Base-by-base conservation (phyloP, 2,888 invertebrate species). In the Himalopsyche japonica region DNA sequence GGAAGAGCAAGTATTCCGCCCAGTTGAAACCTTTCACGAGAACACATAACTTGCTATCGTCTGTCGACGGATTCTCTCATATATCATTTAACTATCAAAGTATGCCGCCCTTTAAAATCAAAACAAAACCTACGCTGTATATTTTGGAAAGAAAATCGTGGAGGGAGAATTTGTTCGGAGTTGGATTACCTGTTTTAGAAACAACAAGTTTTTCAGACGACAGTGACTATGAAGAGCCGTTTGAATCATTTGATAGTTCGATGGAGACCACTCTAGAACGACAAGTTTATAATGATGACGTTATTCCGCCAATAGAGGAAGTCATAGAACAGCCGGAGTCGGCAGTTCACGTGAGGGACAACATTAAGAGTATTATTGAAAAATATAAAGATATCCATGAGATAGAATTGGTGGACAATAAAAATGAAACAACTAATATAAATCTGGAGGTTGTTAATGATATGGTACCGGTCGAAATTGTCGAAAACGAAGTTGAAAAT, bases 1-100 rank as follows among this genome's bases (percentile, higher is more conserved):
- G 95, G 0, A 97, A 95, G 90, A 96, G 95, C 89, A 96, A 96
- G 91, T 95, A 96, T 89, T 96, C 96, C 0, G 91, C 94, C 8
- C 95, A 94, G 87, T 92, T 97, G 88, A 95, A 95, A 89, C 93
- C 94, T 0, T 95, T 96, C 87, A 90, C 93, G 15, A 93, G 95
- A 86, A 95, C 96, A 0, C 97, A 96, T 88, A 94, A 95, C 76
- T 93, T 96, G 76, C 89, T 97, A 84, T 96, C 96, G 88, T 94
- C 94, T 81, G 93, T 97, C 24, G 96, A 97, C 88, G 95, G 96
- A 81, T 98, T 97, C 89, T 95, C 95, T 84, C 96, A 96, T 88
- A 94, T 98, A 84, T 93, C 95, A 47, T 93, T 97, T 87, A 96
- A 96, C 89, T 96, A 97, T 89, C 94, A 95, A 88, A 91, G 95